phyloP scores from a whole-genome alignment of 2,888 invertebrate genomes.

The Lamproptera curius region DNA sequence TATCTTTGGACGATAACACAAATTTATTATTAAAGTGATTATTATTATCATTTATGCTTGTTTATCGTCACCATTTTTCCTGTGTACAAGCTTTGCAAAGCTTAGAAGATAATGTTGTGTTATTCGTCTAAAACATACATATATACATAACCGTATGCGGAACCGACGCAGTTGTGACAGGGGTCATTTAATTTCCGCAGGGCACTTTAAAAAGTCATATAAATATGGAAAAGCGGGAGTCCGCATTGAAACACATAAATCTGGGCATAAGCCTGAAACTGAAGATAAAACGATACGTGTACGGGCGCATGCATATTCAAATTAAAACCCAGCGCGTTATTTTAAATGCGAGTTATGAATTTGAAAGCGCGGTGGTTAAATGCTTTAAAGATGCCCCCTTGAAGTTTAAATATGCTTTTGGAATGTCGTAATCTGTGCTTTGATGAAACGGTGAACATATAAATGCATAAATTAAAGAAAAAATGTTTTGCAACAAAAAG shows the following conservation, averaged over 20 bases:
- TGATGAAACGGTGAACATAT: too few species aligned
- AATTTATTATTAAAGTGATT: too few species aligned
- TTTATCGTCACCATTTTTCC: too few species aligned
- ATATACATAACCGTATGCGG: constrained; percentile 3
- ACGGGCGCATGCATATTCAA: constrained; percentile 28
- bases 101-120: too few species aligned
- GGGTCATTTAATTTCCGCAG: constrained; percentile 19
- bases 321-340: constrained; percentile 20
- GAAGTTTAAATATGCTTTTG: background rate
- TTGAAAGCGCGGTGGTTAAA: constrained; percentile 13
- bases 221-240: constrained; percentile 22
- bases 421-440: too few species aligned
- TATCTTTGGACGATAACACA: too few species aligned
- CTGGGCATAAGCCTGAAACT: constrained; percentile 27
- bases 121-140: too few species aligned
- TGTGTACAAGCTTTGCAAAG: too few species aligned
- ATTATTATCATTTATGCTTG: too few species aligned
- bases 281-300: constrained; percentile 29
- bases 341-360: constrained; percentile 22
- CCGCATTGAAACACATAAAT: constrained; percentile 31
- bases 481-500: too few species aligned
- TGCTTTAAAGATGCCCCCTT: constrained; percentile 7
- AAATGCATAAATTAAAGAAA: too few species aligned
- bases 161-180: constrained; percentile 1
- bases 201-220: constrained; percentile 21